Evolutionary conservation across 2,888 invertebrate species (phyloP), one percentile per base, ranked within the genome.

Genomic region (Eudasyphora cyanicolor): DNA sequence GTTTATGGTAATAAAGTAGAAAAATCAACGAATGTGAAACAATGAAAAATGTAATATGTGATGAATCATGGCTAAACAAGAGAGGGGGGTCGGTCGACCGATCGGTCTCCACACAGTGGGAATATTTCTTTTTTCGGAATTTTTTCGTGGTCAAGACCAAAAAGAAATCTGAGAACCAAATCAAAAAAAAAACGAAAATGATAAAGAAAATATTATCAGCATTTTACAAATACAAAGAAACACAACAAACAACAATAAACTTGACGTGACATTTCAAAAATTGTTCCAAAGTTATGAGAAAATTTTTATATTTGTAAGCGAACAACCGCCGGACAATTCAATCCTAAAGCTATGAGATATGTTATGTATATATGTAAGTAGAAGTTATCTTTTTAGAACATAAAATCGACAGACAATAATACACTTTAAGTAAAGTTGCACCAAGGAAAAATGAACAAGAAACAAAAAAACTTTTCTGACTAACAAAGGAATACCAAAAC

Each of bases 41-140:
- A 60, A 60, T n/a, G n/a, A n/a, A n/a, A n/a, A n/a, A n/a, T n/a
- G n/a, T n/a, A 60, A 60, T 14, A 24, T 67, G 38, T 77, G 51
- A 78, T 80, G 82, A 77, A 77, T 78, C 82, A 78, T 75, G 21
- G 57, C 60, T 19, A 71, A 49, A 80, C n/a, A 60, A 64, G 75
- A 79, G 57, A 62, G 78, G 69, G 80, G 77, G n/a, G n/a, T n/a
- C n/a, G n/a, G n/a, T n/a, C n/a, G n/a, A n/a, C n/a, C n/a, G n/a
- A n/a, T n/a, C 21, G 35, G 19, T 8, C 2, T 51, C 6, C 45
- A 57, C 29, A 21, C 7, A 60, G 27, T 83, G 54, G 64, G 45
- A 77, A 78, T 74, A 42, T 54, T 45, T 74, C 32, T n/a, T 7
- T 38, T 64, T 19, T 21, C 21, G 7, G 4, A 19, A 49, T 1